Percentiles rank a stretch among this genome's conserved stretches.
Evolutionary conservation across 2,888 invertebrate species (phyloP).

Genomic region (Polietes domitor): DNA sequence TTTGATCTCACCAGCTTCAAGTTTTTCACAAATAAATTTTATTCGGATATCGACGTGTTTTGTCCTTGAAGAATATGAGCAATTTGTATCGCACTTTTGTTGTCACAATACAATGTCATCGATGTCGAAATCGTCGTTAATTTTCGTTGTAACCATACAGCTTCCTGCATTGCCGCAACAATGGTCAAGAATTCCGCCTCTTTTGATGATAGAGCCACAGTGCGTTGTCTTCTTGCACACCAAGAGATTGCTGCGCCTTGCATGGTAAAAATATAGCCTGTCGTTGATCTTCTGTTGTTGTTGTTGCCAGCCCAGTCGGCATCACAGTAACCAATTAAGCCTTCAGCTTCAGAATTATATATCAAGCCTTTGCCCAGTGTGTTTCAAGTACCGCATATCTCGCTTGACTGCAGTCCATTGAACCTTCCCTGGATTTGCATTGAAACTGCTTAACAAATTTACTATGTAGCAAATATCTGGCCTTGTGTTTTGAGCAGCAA

Average conservation of each 20-base stretch:
- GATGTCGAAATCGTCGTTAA: background rate
- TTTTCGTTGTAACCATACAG: too few relatives aligned
- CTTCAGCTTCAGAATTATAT: too few relatives aligned
- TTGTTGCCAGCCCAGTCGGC: too few relatives aligned
- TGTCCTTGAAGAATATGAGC: background rate
- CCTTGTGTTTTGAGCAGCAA: background rate
- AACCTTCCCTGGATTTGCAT: slow-evolving; percentile 7
- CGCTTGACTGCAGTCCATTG: slow-evolving; percentile 19
- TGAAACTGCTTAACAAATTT: background rate
- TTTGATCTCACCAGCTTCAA: too few relatives aligned
- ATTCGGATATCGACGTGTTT: slow-evolving; percentile 17
- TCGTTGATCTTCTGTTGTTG: too few relatives aligned
- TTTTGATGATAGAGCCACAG: too few relatives aligned
- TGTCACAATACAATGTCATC: background rate
- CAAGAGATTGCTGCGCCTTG: too few relatives aligned
- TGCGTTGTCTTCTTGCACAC: too few relatives aligned
- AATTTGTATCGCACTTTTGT: slow-evolving; percentile 13
- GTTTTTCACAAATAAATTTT: slow-evolving; percentile 7
- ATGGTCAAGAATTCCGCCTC: too few relatives aligned
- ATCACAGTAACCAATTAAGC: too few relatives aligned
- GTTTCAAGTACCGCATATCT: background rate
- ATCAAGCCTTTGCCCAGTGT: too few relatives aligned
- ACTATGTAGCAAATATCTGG: slow-evolving; percentile 8
- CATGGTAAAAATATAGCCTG: background rate
- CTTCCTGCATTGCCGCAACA: too few relatives aligned